Percentiles rank a stretch among this genome's conserved stretches.
phyloP scores from a whole-genome alignment of 2,797 vertebrate species.

The Setipinna tenuifilis region DNA sequence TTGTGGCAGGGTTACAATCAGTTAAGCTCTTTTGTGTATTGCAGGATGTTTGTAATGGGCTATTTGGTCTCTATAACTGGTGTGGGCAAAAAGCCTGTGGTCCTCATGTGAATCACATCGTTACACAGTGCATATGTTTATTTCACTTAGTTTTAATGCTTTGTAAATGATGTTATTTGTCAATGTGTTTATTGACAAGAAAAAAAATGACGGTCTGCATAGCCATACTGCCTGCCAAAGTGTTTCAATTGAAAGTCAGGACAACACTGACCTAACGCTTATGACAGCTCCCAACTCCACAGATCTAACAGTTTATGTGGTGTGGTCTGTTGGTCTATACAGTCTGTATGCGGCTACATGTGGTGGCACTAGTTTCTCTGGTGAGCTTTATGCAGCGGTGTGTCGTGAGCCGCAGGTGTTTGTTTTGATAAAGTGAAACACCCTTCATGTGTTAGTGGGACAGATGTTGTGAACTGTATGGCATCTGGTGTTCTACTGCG shows the following conservation, averaged over 20 bases:
- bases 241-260: not conserved
- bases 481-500: not conserved
- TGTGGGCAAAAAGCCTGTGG: not conserved
- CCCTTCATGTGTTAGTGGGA: constrained; percentile 6
- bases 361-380: not conserved
- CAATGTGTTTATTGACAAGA: not conserved
- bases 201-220: not conserved
- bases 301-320: not conserved
- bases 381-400: not conserved
- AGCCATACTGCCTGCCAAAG: not conserved
- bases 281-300: not conserved
- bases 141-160: not conserved
- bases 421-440: not conserved
- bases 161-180: not conserved
- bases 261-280: not conserved
- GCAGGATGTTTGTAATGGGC: not conserved
- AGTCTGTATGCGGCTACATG: not conserved
- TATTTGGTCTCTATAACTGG: not conserved
- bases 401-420: not conserved
- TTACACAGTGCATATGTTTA: not conserved
- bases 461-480: not conserved
- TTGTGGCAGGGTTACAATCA: not conserved
- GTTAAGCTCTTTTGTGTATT: not conserved
- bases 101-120: not conserved
- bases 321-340: not conserved